Base-by-base conservation (phyloP, 2,888 invertebrate species). In the Xestia sexstrigata region DNA sequence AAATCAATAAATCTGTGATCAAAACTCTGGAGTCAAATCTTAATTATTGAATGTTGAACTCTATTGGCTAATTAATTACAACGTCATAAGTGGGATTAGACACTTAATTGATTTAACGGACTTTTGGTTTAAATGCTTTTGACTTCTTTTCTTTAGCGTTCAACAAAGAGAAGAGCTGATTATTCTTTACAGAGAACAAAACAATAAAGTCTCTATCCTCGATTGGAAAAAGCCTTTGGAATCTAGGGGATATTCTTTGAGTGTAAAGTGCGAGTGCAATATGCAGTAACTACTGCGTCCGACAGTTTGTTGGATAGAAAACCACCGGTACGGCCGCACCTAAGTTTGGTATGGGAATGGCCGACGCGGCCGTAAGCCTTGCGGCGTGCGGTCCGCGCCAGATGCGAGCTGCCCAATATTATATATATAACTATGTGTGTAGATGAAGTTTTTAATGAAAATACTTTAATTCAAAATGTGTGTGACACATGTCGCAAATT, bases 251-350 rank as follows among this genome's bases (percentile, higher is more conserved):
- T 74, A 67, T 75, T 76, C 70, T 52, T 60, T 42, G 68, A 79
- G 67, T 71, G 69, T 74, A 69, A 78, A 85, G 79, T 81, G 84
- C 49, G 76, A 79, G 71, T 60, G 83, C 90, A 90, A 90, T 90
- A 89, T 89, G 88, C 85, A 89, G 85, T 90, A 89, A 90, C 85
- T 89, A 90, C 78, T 88, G 85, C 74, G 52, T 78, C 66, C 71
- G 88, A 85, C 88, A 88, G 83, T 85, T 80, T 77, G 79, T 65
- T 82, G 78, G 74, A 88, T 88, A 80, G 88, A 83, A 87, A 87
- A 74, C 85, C 77, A 62, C 79, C 66, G 76, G 76, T 45, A 78
- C 55, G 70, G 74, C 30, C 49, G 47, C 76, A 74, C 74, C 79
- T 84, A 84, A 84, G 82, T 81, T 86, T 78, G 73, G 67, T 55